Conservation (phyloP, 2,797 vertebrate genomes). For the Hydrocynus forskahlii region DNA sequence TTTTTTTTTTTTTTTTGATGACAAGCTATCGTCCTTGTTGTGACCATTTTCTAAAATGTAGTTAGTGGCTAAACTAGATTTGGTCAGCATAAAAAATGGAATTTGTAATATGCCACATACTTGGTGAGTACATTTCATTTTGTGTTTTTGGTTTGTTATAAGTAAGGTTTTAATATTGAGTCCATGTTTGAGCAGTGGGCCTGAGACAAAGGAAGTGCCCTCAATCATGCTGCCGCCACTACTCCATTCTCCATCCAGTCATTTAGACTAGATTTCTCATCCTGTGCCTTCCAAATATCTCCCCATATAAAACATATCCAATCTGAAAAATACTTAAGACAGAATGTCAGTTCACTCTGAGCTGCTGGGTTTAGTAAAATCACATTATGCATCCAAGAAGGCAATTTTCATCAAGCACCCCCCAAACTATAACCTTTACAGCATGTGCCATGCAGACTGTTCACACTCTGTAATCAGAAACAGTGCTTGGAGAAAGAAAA, state of each 20-base stretch:
- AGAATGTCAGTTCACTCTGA: not conserved
- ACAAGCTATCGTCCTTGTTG: too few relatives aligned
- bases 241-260: too few relatives aligned
- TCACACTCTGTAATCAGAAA: conserved; percentile 1
- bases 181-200: not conserved
- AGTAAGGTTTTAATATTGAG: not conserved
- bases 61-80: too few relatives aligned
- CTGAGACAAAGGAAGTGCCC: not conserved
- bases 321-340: too few relatives aligned
- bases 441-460: not conserved
- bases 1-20: too few relatives aligned
- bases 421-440: not conserved
- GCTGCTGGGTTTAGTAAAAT: not conserved
- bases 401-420: not conserved
- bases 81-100: not conserved
- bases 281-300: too few relatives aligned
- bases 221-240: not conserved
- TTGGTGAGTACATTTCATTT: not conserved
- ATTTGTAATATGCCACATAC: not conserved
- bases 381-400: not conserved
- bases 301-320: too few relatives aligned
- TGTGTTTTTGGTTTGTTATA: not conserved
- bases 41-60: too few relatives aligned
- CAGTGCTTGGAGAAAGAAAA: conserved; percentile 18
- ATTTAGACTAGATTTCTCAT: not conserved